Percentiles rank a stretch among this genome's conserved stretches.
phyloP scores from a whole-genome alignment of 23 tunicate genomes.

The Diplosoma virens region DNA sequence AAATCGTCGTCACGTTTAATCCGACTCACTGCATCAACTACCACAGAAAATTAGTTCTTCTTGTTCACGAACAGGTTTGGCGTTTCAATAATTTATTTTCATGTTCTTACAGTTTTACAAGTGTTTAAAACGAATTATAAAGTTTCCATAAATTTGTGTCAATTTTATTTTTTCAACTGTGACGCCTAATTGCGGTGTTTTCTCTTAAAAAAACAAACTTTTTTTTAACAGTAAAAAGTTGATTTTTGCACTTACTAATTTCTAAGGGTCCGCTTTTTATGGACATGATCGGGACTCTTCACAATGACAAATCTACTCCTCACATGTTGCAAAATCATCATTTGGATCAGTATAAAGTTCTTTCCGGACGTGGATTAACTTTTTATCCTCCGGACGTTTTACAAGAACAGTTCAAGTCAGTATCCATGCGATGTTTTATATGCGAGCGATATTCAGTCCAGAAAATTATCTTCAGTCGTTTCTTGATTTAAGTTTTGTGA shows the following conservation, averaged over 20 bases:
- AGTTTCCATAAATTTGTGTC: too few species aligned
- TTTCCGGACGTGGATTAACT: constrained; percentile 51
- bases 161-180: too few species aligned
- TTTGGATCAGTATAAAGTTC: constrained; percentile 51
- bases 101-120: too few species aligned
- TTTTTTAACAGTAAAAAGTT: too few species aligned
- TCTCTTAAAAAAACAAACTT: too few species aligned
- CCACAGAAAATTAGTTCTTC: constrained; percentile 37
- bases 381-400: constrained; percentile 67
- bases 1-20: constrained; percentile 33
- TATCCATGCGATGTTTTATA: background rate
- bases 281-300: constrained; percentile 81
- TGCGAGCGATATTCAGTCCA: too few species aligned
- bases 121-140: too few species aligned
- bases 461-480: too few species aligned
- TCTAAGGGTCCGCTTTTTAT: constrained; percentile 66
- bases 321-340: constrained; percentile 51
- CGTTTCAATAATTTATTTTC: background rate
- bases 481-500: background rate
- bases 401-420: constrained; percentile 56
- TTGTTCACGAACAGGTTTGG: constrained; percentile 66
- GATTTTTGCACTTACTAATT: too few species aligned
- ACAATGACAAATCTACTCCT: constrained; percentile 48
- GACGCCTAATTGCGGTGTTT: too few species aligned
- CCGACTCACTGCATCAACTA: constrained; percentile 60